Evolutionary conservation across 2,888 invertebrate species (phyloP).

Genomic region (Catocala fraxini): DNA sequence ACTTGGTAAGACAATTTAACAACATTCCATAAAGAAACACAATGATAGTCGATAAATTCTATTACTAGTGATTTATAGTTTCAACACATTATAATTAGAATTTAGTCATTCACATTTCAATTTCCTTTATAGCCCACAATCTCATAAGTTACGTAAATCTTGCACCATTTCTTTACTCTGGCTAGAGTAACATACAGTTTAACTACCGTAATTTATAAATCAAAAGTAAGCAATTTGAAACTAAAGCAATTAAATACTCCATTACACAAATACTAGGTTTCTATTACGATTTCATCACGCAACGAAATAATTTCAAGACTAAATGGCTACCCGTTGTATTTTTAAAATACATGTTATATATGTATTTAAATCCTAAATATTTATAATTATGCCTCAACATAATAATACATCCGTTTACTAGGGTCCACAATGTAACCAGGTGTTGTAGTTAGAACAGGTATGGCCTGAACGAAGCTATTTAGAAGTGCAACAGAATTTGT

Average conservation of each 20-base stretch:
- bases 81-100: slow-evolving; percentile 21
- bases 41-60: slow-evolving; percentile 2
- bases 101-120: slow-evolving; percentile 15
- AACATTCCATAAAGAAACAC: neutral
- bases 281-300: slow-evolving; percentile 11
- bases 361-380: neutral
- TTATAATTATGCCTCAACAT: slow-evolving; percentile 68
- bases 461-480: slow-evolving; percentile 75
- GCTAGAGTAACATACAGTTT: neutral
- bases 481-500: slow-evolving; percentile 71
- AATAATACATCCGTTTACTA: slow-evolving; percentile 85
- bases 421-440: slow-evolving; percentile 81
- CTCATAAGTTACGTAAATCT: slow-evolving; percentile 27
- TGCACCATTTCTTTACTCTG: slow-evolving; percentile 15
- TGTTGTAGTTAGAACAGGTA: slow-evolving; percentile 74
- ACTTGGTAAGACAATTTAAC: neutral
- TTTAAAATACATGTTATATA: no score
- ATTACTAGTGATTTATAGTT: slow-evolving; percentile 14
- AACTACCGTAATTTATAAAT: slow-evolving; percentile 19
- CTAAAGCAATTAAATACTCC: slow-evolving; percentile 12
- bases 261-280: slow-evolving; percentile 20
- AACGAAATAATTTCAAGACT: slow-evolving; percentile 19
- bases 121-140: slow-evolving; percentile 15
- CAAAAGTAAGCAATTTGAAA: slow-evolving; percentile 17
- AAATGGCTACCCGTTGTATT: slow-evolving; percentile 5